Conservation (phyloP, 2,797 vertebrate species). For the Toxotes lorentzi region DNA sequence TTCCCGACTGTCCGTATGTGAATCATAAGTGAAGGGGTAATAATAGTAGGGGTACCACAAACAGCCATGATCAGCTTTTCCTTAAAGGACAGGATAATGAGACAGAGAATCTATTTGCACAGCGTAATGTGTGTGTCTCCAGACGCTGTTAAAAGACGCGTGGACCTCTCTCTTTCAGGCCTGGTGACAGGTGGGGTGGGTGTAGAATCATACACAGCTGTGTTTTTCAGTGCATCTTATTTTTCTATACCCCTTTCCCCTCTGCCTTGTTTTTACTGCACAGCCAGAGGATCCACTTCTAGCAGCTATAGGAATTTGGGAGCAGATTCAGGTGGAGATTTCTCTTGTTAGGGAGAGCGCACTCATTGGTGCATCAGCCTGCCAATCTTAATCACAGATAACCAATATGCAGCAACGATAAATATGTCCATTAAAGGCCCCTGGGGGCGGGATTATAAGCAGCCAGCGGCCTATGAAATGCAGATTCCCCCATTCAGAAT, state of each 20-base stretch:
- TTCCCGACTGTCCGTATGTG: slow-evolving; percentile 75
- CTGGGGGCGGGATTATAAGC: slow-evolving; percentile 75
- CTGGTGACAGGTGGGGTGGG: slow-evolving; percentile 23
- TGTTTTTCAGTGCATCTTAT: slow-evolving; percentile 11
- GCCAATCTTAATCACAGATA: slow-evolving; percentile 79
- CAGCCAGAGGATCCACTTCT: not conserved
- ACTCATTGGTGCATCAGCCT: slow-evolving; percentile 66
- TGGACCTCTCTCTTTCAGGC: slow-evolving; percentile 55
- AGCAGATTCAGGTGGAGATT: slow-evolving; percentile 1
- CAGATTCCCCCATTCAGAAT: slow-evolving; percentile 83
- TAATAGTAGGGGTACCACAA: slow-evolving; percentile 80
- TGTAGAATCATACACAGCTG: slow-evolving; percentile 21
- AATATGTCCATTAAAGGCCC: slow-evolving; percentile 81
- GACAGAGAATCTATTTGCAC: slow-evolving; percentile 86
- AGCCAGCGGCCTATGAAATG: slow-evolving; percentile 79
- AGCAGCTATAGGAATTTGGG: not conserved
- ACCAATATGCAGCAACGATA: slow-evolving; percentile 78
- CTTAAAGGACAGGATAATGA: slow-evolving; percentile 88
- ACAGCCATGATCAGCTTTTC: slow-evolving; percentile 75
- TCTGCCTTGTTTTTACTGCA: slow-evolving; percentile 19
- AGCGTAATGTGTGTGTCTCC: slow-evolving; percentile 85
- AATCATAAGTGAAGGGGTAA: slow-evolving; percentile 76
- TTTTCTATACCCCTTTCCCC: not conserved
- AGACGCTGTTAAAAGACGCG: slow-evolving; percentile 76
- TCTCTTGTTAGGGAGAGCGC: slow-evolving; percentile 19